Evolutionary conservation across 2,888 invertebrate species (phyloP), one percentile per base, ranked within the genome.

Genomic region (Caenorhabditis macrosperma): DNA sequence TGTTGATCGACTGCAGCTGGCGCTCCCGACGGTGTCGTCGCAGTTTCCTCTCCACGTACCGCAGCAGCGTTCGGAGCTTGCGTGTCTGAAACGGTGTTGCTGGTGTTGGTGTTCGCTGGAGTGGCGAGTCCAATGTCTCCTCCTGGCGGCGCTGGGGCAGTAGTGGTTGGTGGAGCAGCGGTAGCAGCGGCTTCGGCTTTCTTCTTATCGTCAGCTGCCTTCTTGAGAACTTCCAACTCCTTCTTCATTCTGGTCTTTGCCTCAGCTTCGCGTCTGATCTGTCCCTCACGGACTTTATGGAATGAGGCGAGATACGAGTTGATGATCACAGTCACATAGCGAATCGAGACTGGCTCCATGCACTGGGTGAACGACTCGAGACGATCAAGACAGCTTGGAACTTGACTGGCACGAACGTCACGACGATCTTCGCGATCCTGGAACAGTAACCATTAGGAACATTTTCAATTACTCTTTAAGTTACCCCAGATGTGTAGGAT

Each of bases 271-370:
- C 60, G 67, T 20, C 52, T 67, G 22, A 60, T 12, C 12, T 57
- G 71, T 15, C 44, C 67, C 60, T 69, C 76, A 30, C 59, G 41
- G 10, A 30, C 48, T 22, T 66, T 52, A 26, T 63, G 59, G 20
- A 75, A 20, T 2, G 35, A 2, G 10, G 66, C 50, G 15, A 83
- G 72, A 20, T 75, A 44, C n/a, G 78, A 57, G 35, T 74, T 78
- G 26, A 84, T 59, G 30, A 86, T 55, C 20, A 81, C 52, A 20
- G 54, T 61, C 4, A 85, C 54, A 59, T 78, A 88, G 15, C 84
- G 76, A 9, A 68, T 46, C 4, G 87, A 87, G 9, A 80, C 44
- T 2, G 84, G 66, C 5, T 87, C 85, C 81, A 85, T 60, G 2
- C 84, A 54, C 0, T 72, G 67, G 0, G 60, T 48, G 33, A 61